Percentiles rank a stretch among this genome's conserved stretches.
Conservation (phyloP, 1,140 invertebrate genomes). For the Odontomachus brunneus region DNA sequence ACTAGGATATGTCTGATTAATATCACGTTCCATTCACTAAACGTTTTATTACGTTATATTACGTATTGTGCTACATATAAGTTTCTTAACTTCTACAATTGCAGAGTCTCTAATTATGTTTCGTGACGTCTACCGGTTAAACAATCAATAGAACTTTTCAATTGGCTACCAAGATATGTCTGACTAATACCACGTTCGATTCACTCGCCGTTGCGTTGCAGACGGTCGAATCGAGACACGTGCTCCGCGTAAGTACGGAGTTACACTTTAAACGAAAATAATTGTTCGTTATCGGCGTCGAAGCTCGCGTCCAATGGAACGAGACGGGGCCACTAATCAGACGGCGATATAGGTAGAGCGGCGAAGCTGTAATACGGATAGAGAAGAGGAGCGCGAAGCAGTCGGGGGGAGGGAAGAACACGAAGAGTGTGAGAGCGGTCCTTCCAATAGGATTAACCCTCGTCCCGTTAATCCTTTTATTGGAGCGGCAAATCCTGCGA, state of each 20-base stretch:
- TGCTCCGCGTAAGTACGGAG: conserved; percentile 13
- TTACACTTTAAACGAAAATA: conserved; percentile 71
- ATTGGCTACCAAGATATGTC: not conserved
- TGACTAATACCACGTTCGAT: not conserved
- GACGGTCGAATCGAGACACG: conserved; percentile 7
- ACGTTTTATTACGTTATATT: no score
- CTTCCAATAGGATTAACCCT: conserved; percentile 84
- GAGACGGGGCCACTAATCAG: conserved; percentile 67
- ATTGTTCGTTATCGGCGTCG: conserved; percentile 77
- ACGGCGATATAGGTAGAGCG: conserved; percentile 57
- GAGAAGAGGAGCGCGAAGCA: conserved; percentile 8
- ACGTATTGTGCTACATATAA: no score
- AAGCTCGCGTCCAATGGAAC: conserved; percentile 56
- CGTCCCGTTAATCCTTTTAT: conserved; percentile 84
- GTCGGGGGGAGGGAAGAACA: conserved; percentile 41
- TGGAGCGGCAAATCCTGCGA: conserved; percentile 81
- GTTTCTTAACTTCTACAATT: no score
- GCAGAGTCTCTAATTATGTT: not conserved
- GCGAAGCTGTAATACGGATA: conserved; percentile 41
- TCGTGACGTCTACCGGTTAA: not conserved
- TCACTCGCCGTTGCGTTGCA: conserved; percentile 1
- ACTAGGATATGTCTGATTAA: no score
- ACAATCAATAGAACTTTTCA: not conserved
- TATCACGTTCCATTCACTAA: no score
- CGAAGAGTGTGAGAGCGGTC: conserved; percentile 75